Conservation (phyloP, 1,140 invertebrate species). For the Drosophila obscura region DNA sequence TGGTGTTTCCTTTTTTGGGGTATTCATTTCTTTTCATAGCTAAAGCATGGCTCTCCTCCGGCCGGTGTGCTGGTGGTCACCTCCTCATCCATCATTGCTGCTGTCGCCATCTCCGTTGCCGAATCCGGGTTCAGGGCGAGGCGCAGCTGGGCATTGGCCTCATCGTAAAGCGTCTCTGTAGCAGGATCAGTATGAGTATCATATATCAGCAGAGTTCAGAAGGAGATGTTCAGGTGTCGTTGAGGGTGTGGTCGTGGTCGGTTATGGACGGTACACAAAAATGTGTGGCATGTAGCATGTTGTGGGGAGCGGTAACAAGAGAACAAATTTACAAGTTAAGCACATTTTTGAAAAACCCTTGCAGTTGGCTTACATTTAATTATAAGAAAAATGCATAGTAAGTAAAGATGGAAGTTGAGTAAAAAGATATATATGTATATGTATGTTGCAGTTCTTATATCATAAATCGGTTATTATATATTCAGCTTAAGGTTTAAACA, state of each 20-base stretch:
- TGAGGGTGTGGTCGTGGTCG: conserved; percentile 16
- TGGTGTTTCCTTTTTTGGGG: conserved; percentile 24
- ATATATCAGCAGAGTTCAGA: conserved; percentile 16
- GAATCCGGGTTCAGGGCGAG: conserved; percentile 57
- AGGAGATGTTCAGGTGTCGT: background rate
- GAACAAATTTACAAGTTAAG: conserved; percentile 75
- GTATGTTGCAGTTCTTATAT: conserved; percentile 12
- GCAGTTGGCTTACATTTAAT: conserved; percentile 43
- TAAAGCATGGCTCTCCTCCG: conserved; percentile 18
- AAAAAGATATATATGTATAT: conserved; percentile 22
- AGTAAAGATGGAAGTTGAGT: conserved; percentile 45
- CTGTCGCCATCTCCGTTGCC: conserved; percentile 9
- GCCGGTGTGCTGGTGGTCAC: conserved; percentile 2
- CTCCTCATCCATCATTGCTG: conserved; percentile 50
- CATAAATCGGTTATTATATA: conserved; percentile 13
- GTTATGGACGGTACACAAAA: conserved; percentile 55
- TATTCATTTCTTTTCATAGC: conserved; percentile 61
- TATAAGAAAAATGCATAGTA: conserved; percentile 56
- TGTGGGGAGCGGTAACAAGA: conserved; percentile 63
- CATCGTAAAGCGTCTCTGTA: conserved; percentile 75
- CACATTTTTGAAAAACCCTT: conserved; percentile 55
- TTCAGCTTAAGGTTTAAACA: conserved; percentile 13
- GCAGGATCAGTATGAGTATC: conserved; percentile 1
- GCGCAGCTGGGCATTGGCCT: conserved; percentile 56
- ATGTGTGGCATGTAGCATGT: conserved; percentile 35